Percentiles rank a stretch among this genome's conserved stretches.
These are phyloP conservation scores for Parazoanthus swiftii DNA, from an alignment of 92 coral and sea anemone genomes.

Conservation along the genomic window DNA sequence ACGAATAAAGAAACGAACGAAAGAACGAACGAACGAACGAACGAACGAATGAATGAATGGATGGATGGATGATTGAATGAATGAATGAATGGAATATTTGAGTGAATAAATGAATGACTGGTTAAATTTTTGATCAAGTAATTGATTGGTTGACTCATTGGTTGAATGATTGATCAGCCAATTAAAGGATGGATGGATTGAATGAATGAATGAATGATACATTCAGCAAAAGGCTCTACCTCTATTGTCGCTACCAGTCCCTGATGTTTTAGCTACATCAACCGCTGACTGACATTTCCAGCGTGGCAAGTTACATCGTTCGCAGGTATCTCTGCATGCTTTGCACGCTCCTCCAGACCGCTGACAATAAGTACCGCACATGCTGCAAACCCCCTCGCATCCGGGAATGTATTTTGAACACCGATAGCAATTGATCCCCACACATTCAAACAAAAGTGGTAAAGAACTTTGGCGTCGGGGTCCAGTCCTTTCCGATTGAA, in stretches of 20 bases:
- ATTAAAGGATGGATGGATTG: no score
- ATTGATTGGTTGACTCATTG: not conserved
- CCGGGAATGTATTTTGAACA: slow-evolving; percentile 64
- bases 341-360: slow-evolving; percentile 68
- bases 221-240: slow-evolving; percentile 31
- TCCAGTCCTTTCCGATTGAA: slow-evolving; percentile 46
- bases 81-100: not conserved
- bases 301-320: slow-evolving; percentile 58
- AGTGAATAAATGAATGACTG: not conserved
- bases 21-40: not conserved
- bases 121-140: not conserved
- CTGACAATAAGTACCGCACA: slow-evolving; percentile 80
- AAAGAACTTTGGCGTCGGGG: not conserved
- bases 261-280: slow-evolving; percentile 39
- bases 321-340: slow-evolving; percentile 74
- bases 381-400: slow-evolving; percentile 70
- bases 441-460: slow-evolving; percentile 43
- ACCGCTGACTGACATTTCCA: slow-evolving; percentile 62
- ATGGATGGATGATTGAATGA: not conserved
- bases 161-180: not conserved
- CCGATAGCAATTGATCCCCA: slow-evolving; percentile 67
- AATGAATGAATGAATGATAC: not conserved
- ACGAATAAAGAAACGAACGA: no score
- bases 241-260: slow-evolving; percentile 1
- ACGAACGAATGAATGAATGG: no score